These are phyloP conservation scores for Montipora sp. DNA, from an alignment of 64 coral and sea anemone genomes.

Conservation along the genomic window DNA sequence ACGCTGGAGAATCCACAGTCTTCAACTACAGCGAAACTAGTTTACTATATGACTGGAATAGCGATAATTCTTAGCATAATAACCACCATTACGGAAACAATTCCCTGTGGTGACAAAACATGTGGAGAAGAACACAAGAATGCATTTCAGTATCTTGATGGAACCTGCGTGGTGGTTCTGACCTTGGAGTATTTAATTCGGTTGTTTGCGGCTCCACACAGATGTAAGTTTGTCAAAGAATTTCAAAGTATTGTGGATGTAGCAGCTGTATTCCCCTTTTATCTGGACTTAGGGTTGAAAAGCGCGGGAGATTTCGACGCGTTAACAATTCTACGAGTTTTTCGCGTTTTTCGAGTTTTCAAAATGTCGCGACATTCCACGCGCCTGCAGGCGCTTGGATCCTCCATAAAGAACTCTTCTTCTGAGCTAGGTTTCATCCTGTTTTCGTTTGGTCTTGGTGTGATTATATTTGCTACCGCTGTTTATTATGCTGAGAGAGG, in stretches of 20 bases:
- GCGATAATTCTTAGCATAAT: conserved; percentile 87
- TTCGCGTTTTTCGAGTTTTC: conserved; percentile 89
- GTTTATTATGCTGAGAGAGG: conserved; percentile 93
- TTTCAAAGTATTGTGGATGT: conserved; percentile 85
- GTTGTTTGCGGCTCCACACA: conserved; percentile 72
- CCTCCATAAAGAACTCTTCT: conserved; percentile 90
- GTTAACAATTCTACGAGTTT: conserved; percentile 71
- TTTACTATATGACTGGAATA: conserved; percentile 68
- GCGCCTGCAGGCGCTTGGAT: conserved; percentile 78
- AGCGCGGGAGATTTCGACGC: conserved; percentile 67
- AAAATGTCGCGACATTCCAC: conserved; percentile 93
- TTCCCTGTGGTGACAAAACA: conserved; percentile 77
- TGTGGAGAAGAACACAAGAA: conserved; percentile 70
- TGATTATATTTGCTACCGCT: conserved; percentile 94
- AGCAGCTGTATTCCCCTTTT: conserved; percentile 90
- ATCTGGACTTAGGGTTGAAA: conserved; percentile 68
- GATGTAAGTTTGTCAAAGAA: conserved; percentile 75
- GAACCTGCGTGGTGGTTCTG: conserved; percentile 76
- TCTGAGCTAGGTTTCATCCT: conserved; percentile 93
- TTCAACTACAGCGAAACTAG: conserved; percentile 57
- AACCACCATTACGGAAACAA: conserved; percentile 84
- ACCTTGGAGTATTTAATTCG: conserved; percentile 90
- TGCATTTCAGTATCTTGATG: conserved; percentile 73
- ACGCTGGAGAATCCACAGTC: conserved; percentile 83
- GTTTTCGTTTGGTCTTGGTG: conserved; percentile 88